Percentiles rank a stretch among this genome's conserved stretches.
phyloP scores from a whole-genome alignment of 1,140 invertebrate species.

The Anastrepha ludens region DNA sequence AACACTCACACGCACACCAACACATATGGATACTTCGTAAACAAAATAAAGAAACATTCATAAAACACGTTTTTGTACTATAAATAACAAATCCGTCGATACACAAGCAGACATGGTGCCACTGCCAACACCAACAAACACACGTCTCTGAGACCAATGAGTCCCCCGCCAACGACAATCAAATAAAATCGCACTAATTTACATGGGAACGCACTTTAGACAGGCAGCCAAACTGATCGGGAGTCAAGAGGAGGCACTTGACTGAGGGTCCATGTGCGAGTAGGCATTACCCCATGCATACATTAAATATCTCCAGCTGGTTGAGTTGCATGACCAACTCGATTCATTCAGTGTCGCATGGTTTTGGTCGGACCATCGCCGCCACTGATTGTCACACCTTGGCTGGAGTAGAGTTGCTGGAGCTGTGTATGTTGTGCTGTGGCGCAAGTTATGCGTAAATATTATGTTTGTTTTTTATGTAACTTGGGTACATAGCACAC shows the following conservation, averaged over 20 bases:
- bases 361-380: not conserved
- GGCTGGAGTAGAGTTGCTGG: not conserved
- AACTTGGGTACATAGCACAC: no score
- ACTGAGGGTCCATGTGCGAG: not conserved
- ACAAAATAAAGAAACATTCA: not conserved
- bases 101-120: not conserved
- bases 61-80: conserved; percentile 29
- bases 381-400: conserved; percentile 43
- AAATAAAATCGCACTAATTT: conserved; percentile 51
- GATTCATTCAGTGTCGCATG: not conserved
- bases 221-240: not conserved
- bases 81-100: not conserved
- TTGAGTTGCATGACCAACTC: conserved; percentile 10
- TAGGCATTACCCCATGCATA: not conserved
- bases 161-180: conserved; percentile 41
- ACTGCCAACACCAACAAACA: not conserved
- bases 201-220: conserved; percentile 49
- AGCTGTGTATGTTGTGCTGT: not conserved
- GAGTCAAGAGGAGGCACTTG: not conserved
- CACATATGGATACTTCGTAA: not conserved
- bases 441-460: not conserved
- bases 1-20: not conserved
- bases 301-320: conserved; percentile 29
- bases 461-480: not conserved
- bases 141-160: not conserved